A percentile compares a stretch with the other conserved stretches of the same genome.
These are phyloP conservation scores for Drosophila robusta DNA, from an alignment of 2,888 invertebrate genomes.

Conservation along the genomic window DNA sequence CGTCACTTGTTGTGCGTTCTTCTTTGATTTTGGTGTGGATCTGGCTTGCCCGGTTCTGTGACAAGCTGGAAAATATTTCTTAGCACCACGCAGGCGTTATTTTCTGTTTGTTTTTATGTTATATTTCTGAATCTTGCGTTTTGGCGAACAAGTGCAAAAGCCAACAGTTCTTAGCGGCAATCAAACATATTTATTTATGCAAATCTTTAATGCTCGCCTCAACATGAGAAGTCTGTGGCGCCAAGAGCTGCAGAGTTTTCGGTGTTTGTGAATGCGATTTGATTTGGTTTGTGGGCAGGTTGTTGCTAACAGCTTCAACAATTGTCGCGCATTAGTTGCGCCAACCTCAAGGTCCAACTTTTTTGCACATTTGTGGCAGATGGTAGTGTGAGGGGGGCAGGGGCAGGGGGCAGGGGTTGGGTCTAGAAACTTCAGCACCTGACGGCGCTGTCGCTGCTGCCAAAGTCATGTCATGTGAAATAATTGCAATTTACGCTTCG, in stretches of 20 bases:
- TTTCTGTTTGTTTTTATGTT: not conserved
- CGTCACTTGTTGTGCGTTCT: constrained; percentile 41
- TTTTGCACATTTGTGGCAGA: constrained; percentile 32
- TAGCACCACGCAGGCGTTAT: constrained; percentile 35
- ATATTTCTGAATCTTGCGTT: constrained; percentile 17
- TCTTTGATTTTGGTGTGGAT: constrained; percentile 31
- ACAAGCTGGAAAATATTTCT: constrained; percentile 71
- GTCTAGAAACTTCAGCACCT: constrained; percentile 23
- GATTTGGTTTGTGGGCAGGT: constrained; percentile 38
- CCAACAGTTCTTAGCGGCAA: constrained; percentile 33
- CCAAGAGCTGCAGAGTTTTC: constrained; percentile 31
- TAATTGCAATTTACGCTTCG: constrained; percentile 77
- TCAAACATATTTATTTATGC: constrained; percentile 71
- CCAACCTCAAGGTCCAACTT: constrained; percentile 51
- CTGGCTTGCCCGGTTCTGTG: constrained; percentile 40
- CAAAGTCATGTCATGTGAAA: constrained; percentile 75
- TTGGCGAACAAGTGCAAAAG: constrained; percentile 49
- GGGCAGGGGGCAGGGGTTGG: not conserved
- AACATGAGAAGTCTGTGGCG: constrained; percentile 55
- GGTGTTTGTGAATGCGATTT: constrained; percentile 28
- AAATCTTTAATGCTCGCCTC: constrained; percentile 55
- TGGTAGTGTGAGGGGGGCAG: not conserved
- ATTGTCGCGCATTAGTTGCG: constrained; percentile 66
- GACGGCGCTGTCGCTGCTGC: constrained; percentile 31
- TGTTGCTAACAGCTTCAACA: constrained; percentile 37